A percentile compares a stretch with the other conserved stretches of the same genome.
These are phyloP conservation scores for Agrotis segetum DNA, from an alignment of 2,888 invertebrate species.

Conservation along the genomic window DNA sequence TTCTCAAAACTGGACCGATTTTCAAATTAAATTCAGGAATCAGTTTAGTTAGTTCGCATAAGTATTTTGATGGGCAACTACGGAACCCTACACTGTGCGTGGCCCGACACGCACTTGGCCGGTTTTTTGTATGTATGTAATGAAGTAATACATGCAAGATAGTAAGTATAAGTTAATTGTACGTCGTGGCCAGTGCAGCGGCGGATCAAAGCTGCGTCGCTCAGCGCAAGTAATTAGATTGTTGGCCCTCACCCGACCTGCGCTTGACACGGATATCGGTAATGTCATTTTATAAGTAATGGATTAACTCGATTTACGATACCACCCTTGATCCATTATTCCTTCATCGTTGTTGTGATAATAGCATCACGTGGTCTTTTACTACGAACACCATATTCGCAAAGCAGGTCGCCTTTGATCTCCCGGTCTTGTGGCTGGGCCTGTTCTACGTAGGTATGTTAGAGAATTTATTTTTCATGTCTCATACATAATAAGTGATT, in stretches of 20 bases:
- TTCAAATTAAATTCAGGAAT: no score
- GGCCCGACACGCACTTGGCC: no score
- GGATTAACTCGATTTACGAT: slow-evolving; percentile 33
- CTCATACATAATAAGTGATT: no score
- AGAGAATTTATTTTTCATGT: no score
- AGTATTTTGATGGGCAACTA: no score
- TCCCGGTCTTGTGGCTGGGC: background rate
- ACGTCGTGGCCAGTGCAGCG: slow-evolving; percentile 18
- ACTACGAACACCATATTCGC: background rate
- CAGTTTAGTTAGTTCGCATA: no score
- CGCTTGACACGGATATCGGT: slow-evolving; percentile 51
- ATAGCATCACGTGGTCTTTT: slow-evolving; percentile 10
- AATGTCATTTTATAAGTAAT: slow-evolving; percentile 27
- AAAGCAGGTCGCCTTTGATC: background rate
- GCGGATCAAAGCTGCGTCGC: slow-evolving; percentile 46
- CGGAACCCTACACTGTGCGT: no score
- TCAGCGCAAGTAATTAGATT: slow-evolving; percentile 56
- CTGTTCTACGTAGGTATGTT: no score
- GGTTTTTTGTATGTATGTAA: background rate
- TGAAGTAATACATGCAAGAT: slow-evolving; percentile 5
- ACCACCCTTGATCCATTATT: slow-evolving; percentile 39
- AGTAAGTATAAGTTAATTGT: slow-evolving; percentile 19
- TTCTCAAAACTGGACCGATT: no score
- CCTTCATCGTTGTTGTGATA: background rate
- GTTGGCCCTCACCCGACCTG: slow-evolving; percentile 35